phyloP scores from a whole-genome alignment of 2,888 invertebrate species.

The Apamea crenata region DNA sequence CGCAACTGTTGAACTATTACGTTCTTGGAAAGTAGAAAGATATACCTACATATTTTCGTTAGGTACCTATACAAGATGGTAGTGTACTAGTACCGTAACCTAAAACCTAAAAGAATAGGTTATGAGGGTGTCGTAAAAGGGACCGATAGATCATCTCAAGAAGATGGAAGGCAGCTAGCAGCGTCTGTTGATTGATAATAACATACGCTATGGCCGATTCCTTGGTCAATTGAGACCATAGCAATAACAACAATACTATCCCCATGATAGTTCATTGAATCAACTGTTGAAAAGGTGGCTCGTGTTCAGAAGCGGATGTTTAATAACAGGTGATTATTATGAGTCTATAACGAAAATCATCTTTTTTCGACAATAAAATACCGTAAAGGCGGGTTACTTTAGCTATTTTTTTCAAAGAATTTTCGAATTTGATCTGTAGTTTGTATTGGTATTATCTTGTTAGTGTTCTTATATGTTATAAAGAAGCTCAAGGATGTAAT shows the following conservation, averaged over 20 bases:
- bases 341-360: background rate
- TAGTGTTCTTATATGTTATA: conserved; percentile 6
- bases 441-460: conserved; percentile 10
- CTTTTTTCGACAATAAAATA: background rate
- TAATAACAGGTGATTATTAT: conserved; percentile 10
- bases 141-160: background rate
- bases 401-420: too few relatives aligned
- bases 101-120: background rate
- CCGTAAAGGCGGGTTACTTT: background rate
- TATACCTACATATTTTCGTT: background rate
- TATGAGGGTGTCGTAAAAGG: conserved; percentile 1
- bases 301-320: background rate
- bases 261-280: conserved; percentile 3
- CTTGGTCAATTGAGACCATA: background rate
- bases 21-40: background rate
- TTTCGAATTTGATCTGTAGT: conserved; percentile 8
- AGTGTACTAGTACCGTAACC: background rate
- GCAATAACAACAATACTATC: conserved; percentile 17
- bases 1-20: background rate
- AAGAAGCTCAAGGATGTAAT: conserved; percentile 12
- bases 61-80: background rate
- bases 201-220: conserved; percentile 7
- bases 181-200: conserved; percentile 25
- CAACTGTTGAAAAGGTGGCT: conserved; percentile 8
- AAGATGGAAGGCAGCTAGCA: background rate